Base-by-base conservation (phyloP, 2,888 invertebrate species). In the Dusona sp. region DNA sequence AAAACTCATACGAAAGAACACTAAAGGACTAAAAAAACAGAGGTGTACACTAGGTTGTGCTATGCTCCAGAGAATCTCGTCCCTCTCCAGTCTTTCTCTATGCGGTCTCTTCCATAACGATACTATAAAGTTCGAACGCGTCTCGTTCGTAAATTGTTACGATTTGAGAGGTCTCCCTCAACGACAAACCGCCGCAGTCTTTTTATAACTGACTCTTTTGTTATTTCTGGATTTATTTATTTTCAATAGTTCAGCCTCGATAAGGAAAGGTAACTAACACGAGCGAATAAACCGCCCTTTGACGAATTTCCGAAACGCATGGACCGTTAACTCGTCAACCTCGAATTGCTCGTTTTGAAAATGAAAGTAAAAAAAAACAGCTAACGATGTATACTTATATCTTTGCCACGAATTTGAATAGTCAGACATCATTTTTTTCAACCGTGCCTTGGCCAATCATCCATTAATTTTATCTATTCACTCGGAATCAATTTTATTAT, bases 271-370 rank as follows among this genome's bases (percentile, higher is more conserved):
- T 83, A 80, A 84, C 86, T 78, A 74, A 88, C 83, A 82, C 82
- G 75, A 67, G 74, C 77, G 88, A 84, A 86, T 88, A 78, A 86
- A 88, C 83, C 84, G 79, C 73, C 83, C 87, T 88, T 88, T 88
- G 88, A 88, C 80, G 64, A 86, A 87, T 88, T 86, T 82, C 65
- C 79, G 61, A 33, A 80, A 67, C 77, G 79, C 68, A 78, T 83
- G 74, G 83, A 80, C 70, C 86, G 83, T 83, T 87, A 84, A 86
- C 84, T 88, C 83, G 61, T 54, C 48, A 54, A 67, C 54, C 77
- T 48, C 65, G 68, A 57, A 65, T 22, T 38, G 29, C 45, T 64
- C 64, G 42, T 33, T 42, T 16, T 11, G 13, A 6, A 19, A 7
- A 48, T 7, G 19, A n/a, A n/a, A 38, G 25, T 70, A 78, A 79